phyloP scores from a whole-genome alignment of 2,888 invertebrate genomes.

The Cryptocheilus praepositus region DNA sequence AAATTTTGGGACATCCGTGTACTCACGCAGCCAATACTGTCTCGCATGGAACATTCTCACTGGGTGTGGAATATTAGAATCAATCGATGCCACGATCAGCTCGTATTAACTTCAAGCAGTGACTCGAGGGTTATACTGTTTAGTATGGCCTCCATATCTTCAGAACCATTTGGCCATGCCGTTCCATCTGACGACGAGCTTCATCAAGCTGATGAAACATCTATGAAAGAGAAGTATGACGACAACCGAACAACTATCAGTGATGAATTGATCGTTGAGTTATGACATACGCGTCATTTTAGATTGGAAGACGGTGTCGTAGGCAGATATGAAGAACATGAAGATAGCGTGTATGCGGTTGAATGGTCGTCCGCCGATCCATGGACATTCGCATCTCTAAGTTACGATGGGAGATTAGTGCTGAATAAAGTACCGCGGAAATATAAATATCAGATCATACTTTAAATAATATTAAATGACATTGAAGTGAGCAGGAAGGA shows the following conservation, averaged over 20 bases:
- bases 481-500: neutral
- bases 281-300: conserved; percentile 32
- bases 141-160: conserved; percentile 91
- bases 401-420: conserved; percentile 96
- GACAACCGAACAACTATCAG: neutral
- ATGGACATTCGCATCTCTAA: conserved; percentile 99
- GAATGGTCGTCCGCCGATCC: conserved; percentile 99
- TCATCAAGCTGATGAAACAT: conserved; percentile 73
- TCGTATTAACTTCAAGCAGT: conserved; percentile 94
- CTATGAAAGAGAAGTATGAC: conserved; percentile 76
- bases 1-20: conserved; percentile 98
- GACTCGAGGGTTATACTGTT: conserved; percentile 94
- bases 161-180: conserved; percentile 82
- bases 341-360: conserved; percentile 97
- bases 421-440: conserved; percentile 95
- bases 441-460: conserved; percentile 94
- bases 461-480: conserved; percentile 73
- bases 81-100: conserved; percentile 97
- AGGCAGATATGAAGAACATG: conserved; percentile 96
- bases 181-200: conserved; percentile 75
- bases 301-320: conserved; percentile 91
- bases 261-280: neutral
- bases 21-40: conserved; percentile 85
- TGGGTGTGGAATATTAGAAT: conserved; percentile 97
- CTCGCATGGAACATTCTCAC: conserved; percentile 89